These are phyloP conservation scores for Drosophila acutilabella DNA, from an alignment of 2,888 invertebrate genomes.

Conservation along the genomic window DNA sequence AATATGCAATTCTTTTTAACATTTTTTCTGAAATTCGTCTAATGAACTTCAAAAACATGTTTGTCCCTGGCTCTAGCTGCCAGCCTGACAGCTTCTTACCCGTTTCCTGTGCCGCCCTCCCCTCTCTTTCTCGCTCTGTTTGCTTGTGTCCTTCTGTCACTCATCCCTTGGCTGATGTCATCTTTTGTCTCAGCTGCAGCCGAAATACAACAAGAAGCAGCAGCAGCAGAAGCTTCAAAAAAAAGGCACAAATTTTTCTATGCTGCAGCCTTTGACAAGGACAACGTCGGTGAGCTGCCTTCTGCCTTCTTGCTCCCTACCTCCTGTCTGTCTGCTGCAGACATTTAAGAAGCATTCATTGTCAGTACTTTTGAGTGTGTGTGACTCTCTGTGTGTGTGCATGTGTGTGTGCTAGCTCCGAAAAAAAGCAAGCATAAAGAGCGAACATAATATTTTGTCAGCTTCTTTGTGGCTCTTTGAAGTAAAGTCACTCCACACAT, in stretches of 20 bases:
- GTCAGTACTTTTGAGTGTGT: slow-evolving; percentile 60
- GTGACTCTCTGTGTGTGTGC: slow-evolving; percentile 20
- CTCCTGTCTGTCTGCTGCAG: slow-evolving; percentile 66
- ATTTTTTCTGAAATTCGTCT: slow-evolving; percentile 77
- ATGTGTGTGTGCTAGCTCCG: slow-evolving; percentile 32
- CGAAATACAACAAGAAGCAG: slow-evolving; percentile 51
- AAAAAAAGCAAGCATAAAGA: slow-evolving; percentile 52
- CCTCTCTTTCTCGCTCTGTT: neutral
- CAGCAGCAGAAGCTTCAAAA: slow-evolving; percentile 25
- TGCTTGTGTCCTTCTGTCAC: slow-evolving; percentile 29
- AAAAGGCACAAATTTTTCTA: slow-evolving; percentile 59
- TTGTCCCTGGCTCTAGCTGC: slow-evolving; percentile 63
- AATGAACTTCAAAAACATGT: slow-evolving; percentile 84
- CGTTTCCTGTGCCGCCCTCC: neutral
- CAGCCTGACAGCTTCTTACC: slow-evolving; percentile 58
- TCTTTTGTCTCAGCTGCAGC: slow-evolving; percentile 80
- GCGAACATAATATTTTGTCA: slow-evolving; percentile 69
- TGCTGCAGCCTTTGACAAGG: slow-evolving; percentile 71
- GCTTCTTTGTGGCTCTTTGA: slow-evolving; percentile 60
- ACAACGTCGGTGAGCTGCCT: slow-evolving; percentile 39
- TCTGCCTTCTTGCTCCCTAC: slow-evolving; percentile 63
- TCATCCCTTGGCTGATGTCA: slow-evolving; percentile 79
- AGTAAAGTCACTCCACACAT: slow-evolving; percentile 27
- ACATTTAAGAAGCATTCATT: slow-evolving; percentile 80
- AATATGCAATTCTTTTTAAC: slow-evolving; percentile 29